These are phyloP conservation scores for Pseudomyrmex dendroicus DNA, from an alignment of 1,140 invertebrate species.

Conservation along the genomic window DNA sequence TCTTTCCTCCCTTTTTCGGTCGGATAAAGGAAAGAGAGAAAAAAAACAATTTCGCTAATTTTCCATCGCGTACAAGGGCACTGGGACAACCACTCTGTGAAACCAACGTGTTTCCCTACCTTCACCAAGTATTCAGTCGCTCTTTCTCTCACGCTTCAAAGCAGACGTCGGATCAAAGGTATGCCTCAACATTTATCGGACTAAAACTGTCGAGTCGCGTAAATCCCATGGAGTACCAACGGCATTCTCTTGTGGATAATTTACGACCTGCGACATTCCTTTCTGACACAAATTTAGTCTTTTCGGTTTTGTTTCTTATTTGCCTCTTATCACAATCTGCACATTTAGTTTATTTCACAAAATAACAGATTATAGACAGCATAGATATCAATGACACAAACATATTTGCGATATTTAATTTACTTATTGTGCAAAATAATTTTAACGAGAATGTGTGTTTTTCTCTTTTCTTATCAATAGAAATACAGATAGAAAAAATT, in stretches of 20 bases:
- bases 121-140: constrained; percentile 58
- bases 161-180: constrained; percentile 69
- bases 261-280: constrained; percentile 53
- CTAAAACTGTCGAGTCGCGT: constrained; percentile 58
- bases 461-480: background rate
- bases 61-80: constrained; percentile 75
- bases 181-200: constrained; percentile 62
- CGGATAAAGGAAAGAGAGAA: constrained; percentile 62
- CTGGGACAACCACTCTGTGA: constrained; percentile 73
- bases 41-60: constrained; percentile 77
- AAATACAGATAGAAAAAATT: background rate
- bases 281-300: background rate
- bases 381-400: background rate
- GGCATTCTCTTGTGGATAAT: constrained; percentile 54
- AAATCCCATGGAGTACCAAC: constrained; percentile 46
- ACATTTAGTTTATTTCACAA: background rate
- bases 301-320: too few species aligned
- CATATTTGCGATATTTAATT: background rate
- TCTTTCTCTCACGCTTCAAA: constrained; percentile 60
- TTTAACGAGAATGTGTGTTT: background rate
- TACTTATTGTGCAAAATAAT: constrained; percentile 3
- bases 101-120: constrained; percentile 66
- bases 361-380: too few species aligned
- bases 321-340: background rate
- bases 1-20: constrained; percentile 62